Base-by-base conservation (phyloP, 2,797 vertebrate species). In the Peromyscus attwateri region DNA sequence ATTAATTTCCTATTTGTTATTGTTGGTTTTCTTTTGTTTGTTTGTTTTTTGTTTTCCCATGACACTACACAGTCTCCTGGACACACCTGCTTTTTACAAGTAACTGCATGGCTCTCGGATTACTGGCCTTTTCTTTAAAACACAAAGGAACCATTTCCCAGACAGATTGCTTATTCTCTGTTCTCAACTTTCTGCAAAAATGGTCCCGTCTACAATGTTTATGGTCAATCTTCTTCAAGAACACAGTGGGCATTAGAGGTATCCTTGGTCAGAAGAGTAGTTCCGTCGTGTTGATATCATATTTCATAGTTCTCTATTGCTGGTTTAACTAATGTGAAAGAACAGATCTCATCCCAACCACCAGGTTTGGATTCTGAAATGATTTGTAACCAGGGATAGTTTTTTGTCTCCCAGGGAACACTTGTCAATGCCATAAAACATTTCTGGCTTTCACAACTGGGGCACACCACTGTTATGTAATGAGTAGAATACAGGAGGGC, bases 41-140 rank as follows among this genome's bases (percentile, higher is more conserved):
- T 62, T 49, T 62, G 49, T 52, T 34, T n/a, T 70, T 85, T 85
- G 12, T 57, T 84, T 79, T n/a, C 37, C 77, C 31, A 81, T 76
- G 29, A 79, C 6, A 76, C 27, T 49, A 16, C 49, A 64, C 9
- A 49, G 62, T 90, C 91, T 94, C 92, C 70, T 60, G 8, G 70
- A 95, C 57, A 95, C 70, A 89, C 87, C 79, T 97, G 91, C 75
- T 70, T 96, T 95, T 91, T 31, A 84, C 87, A 92, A 82, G 80
- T 92, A 73, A 88, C 52, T 49, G 1, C 70, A 55, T 46, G 77
- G 64, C 83, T 92, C 87, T 82, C 34, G 2, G 81, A 31, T 46
- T 64, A 92, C 64, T 87, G 34, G 79, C 37, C 17, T 77, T 90
- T 84, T 81, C 81, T 64, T 88, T 79, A 81, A 81, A 91, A 81